Base-by-base conservation (phyloP, 2,113 vertebrate species). In the Sclerurus mexicanus region DNA sequence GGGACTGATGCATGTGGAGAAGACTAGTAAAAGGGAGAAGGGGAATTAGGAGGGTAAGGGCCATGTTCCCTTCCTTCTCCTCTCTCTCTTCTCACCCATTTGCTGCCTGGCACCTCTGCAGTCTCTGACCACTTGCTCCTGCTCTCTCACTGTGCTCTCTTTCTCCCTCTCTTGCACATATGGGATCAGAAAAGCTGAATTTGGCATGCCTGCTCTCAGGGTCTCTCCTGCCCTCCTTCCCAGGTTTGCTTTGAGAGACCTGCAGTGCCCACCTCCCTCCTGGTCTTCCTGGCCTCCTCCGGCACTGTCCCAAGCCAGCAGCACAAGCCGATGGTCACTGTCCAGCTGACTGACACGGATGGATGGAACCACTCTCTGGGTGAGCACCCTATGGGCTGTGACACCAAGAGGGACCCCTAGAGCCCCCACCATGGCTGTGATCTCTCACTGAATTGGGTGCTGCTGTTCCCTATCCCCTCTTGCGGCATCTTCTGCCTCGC, bases 171-270 rank as follows among this genome's bases (percentile, higher is more conserved):
- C 37, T 53, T 31, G 9, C 16, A 14, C 15, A 0, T 18, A 4
- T 13, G 25, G 42, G 39, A 35, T 69, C 46, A 58, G 44, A 49
- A 53, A 21, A 44, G 5, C 37, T 77, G 16, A 58, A 6, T 77
- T 52, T 35, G 28, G 3, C 56, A 21, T 55, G 25, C 24, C 14
- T 3, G 6, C 37, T 50, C 86, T 77, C 69, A 81, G 50, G 16
- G 4, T 64, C 12, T 94, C 31, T 80, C 31, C 80, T 68, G 42
- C 82, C 25, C 56, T 95, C 77, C 59, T 73, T 14, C 49, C 63
- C 92, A 99, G 99, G 98, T 99, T 55, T 99, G 98, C 89, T 99
- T 99, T 94, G 97, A 90, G 80, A 98, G 97, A 77, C 98, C 99
- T 3, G 98, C 98, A 44, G 97, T 98, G 58, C 98, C 99, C 53